Percentiles rank a stretch among this genome's conserved stretches.
Evolutionary conservation across 2,797 vertebrate species (phyloP).

Genomic region (Petrocephalus schoutedeni): DNA sequence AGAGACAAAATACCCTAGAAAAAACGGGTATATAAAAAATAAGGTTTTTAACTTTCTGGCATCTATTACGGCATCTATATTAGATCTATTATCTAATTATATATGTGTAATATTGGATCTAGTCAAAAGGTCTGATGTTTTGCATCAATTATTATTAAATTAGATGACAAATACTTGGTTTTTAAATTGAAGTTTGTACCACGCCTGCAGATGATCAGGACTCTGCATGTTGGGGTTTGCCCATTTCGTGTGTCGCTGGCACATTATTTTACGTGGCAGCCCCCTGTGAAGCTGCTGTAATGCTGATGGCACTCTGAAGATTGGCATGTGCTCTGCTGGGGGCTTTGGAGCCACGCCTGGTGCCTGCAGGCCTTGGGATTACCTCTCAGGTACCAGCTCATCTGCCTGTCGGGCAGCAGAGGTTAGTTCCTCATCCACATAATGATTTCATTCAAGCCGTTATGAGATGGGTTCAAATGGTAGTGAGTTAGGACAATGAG

Average conservation of each 20-base stretch:
- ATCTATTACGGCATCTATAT: not conserved
- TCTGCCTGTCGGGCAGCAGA: not conserved
- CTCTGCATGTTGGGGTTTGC: not conserved
- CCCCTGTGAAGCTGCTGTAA: not conserved
- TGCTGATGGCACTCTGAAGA: not conserved
- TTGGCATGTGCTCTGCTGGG: not conserved
- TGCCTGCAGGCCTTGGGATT: not conserved
- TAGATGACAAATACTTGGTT: not conserved
- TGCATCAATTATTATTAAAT: not conserved
- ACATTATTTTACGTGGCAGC: not conserved
- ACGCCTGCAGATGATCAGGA: not conserved
- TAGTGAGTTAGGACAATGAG: not conserved
- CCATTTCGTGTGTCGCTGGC: no score
- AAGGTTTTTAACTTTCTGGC: not conserved
- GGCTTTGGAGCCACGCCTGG: not conserved
- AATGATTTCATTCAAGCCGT: not conserved
- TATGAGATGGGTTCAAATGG: not conserved
- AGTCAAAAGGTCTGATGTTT: not conserved
- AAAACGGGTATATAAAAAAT: not conserved
- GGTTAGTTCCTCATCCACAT: not conserved
- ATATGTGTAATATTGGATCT: not conserved
- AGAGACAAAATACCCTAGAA: not conserved
- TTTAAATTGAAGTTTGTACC: not conserved
- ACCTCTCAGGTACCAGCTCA: not conserved
- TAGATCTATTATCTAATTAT: not conserved